Evolutionary conservation across 2,797 vertebrate species (phyloP), one percentile per base, ranked within the genome.

Genomic region (Notolabrus celidotus): DNA sequence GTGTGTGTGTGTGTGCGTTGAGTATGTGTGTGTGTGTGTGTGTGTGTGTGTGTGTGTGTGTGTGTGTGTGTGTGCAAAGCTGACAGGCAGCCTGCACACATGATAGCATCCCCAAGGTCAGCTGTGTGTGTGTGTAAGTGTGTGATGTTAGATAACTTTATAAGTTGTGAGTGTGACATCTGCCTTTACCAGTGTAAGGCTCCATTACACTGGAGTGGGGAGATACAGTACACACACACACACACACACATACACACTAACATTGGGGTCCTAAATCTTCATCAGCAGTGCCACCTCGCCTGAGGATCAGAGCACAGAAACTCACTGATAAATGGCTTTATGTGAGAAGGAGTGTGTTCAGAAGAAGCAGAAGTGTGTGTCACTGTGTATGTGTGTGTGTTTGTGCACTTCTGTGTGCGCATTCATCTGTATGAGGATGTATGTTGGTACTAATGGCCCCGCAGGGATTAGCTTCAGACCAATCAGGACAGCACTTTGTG

Each of bases 221-320:
- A 25, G 49, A 54, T 17, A 33, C 2, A 60, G 64, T 73, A 20
- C 67, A 62, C 16, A 60, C 61, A 58, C 63, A 57, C 66, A 64
- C 69, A 69, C 49, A 45, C 39, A 57, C 58, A 62, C 51, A 71
- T 60, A 64, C 29, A 61, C 57, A 67, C 19, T 43, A 19, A 33
- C 42, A 68, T 53, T 5, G 22, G 51, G 68, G 60, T 86, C 70
- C 73, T 85, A 82, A 86, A 88, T 90, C 83, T 82, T 87, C 80
- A 88, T 89, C 86, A 88, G 74, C 61, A 34, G 25, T 51, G 77
- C 73, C 67, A 60, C 67, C 67, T 69, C 51, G 52, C 74, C 83
- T 14, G 47, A 78, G 72, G 67, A 71, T 83, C 59, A 60, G 67
- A 77, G 69, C 68, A 66, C 61, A 72, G 73, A 83, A 86, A 77